A percentile compares a stretch with the other conserved stretches of the same genome.
Conservation (phyloP, 2,113 vertebrate genomes). For the Grus americana region DNA sequence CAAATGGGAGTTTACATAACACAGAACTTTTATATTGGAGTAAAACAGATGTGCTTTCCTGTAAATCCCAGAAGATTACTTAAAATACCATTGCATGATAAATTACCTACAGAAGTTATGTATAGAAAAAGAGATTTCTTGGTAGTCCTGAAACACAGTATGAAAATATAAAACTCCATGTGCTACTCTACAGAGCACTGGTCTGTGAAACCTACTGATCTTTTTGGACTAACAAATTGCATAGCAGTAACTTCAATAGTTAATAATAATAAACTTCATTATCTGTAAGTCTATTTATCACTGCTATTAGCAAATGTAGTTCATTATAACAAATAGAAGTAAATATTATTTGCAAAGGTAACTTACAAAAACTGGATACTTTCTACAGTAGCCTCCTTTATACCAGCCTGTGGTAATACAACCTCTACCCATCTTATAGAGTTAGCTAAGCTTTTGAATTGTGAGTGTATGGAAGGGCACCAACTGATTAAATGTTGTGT, state of each 20-base stretch:
- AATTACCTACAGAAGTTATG: not conserved
- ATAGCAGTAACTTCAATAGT: not conserved
- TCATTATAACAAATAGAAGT: not conserved
- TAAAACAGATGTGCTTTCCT: not conserved
- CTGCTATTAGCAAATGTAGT: not conserved
- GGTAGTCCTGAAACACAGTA: not conserved
- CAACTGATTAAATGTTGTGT: not conserved
- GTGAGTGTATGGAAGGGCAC: not conserved
- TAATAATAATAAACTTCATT: not conserved
- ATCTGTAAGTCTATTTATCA: not conserved
- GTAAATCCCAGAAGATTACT: not conserved
- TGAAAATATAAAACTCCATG: not conserved
- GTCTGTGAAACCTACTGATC: not conserved
- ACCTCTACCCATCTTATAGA: not conserved
- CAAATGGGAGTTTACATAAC: not conserved
- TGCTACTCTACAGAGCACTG: not conserved
- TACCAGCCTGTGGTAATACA: not conserved
- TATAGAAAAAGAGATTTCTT: not conserved
- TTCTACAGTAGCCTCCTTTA: not conserved
- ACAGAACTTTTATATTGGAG: not conserved
- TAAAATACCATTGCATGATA: not conserved
- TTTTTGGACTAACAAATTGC: not conserved
- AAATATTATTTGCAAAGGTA: not conserved
- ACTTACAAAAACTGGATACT: rapidly evolving
- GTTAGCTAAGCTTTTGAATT: not conserved